Evolutionary conservation across 2,797 vertebrate species (phyloP).

Genomic region (Phaenicophaeus curvirostris): DNA sequence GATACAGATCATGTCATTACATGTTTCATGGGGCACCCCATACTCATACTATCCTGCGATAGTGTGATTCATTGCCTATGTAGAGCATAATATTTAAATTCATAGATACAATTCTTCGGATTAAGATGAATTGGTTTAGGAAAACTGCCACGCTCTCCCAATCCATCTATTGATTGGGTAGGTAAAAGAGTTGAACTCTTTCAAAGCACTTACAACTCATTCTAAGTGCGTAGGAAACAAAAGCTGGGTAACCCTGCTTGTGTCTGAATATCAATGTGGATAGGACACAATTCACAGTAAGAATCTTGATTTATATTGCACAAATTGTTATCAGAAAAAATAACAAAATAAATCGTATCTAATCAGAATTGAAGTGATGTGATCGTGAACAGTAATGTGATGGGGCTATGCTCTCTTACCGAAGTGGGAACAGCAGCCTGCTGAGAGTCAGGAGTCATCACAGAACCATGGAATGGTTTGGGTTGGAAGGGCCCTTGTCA

Average conservation of each 20-base stretch:
- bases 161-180: not conserved
- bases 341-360: not conserved
- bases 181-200: not conserved
- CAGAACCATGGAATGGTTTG: too few relatives aligned
- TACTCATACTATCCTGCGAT: not conserved
- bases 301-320: not conserved
- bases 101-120: not conserved
- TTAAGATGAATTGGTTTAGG: not conserved
- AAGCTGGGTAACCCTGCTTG: not conserved
- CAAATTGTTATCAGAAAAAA: not conserved
- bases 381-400: not conserved
- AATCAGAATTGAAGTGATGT: not conserved
- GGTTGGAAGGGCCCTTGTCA: too few relatives aligned
- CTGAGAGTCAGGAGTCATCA: not conserved
- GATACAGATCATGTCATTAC: not conserved
- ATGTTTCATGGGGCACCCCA: not conserved
- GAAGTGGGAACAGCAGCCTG: not conserved
- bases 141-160: not conserved
- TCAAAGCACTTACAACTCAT: not conserved
- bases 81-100: not conserved
- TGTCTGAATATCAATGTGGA: not conserved
- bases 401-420: not conserved
- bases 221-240: not conserved
- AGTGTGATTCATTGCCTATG: not conserved
- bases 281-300: not conserved